Conservation (phyloP, 1,140 invertebrate species). For the Phocides pigmalion region DNA sequence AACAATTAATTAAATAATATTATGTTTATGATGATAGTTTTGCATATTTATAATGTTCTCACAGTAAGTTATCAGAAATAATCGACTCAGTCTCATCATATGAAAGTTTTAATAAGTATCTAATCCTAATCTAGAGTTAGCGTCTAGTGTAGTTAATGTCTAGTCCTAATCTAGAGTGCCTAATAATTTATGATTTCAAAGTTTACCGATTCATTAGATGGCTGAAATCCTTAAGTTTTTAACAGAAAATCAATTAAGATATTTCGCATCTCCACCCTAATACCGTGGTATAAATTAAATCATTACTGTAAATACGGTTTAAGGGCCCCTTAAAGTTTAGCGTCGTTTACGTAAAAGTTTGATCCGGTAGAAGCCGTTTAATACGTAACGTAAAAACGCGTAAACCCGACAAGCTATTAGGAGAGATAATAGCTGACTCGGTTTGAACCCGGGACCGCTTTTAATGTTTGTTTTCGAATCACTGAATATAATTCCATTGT, state of each 20-base stretch:
- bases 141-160: background rate
- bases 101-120: too few species aligned
- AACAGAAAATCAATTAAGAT: slow-evolving; percentile 25
- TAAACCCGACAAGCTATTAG: slow-evolving; percentile 27
- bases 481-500: slow-evolving; percentile 30
- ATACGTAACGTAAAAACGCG: slow-evolving; percentile 24
- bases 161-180: background rate
- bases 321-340: slow-evolving; percentile 10
- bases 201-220: background rate
- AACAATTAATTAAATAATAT: too few species aligned
- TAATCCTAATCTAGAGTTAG: too few species aligned
- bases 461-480: slow-evolving; percentile 34
- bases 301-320: slow-evolving; percentile 30
- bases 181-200: background rate
- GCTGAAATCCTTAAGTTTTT: slow-evolving; percentile 11
- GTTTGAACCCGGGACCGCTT: slow-evolving; percentile 9
- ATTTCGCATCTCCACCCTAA: slow-evolving; percentile 24
- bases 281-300: slow-evolving; percentile 30
- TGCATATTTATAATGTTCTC: too few species aligned
- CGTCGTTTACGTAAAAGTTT: slow-evolving; percentile 23
- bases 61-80: too few species aligned
- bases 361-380: slow-evolving; percentile 15
- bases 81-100: too few species aligned
- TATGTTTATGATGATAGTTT: too few species aligned
- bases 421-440: slow-evolving; percentile 23